Base-by-base conservation (phyloP, 2,888 invertebrate genomes). In the Nymphalis polychloros region DNA sequence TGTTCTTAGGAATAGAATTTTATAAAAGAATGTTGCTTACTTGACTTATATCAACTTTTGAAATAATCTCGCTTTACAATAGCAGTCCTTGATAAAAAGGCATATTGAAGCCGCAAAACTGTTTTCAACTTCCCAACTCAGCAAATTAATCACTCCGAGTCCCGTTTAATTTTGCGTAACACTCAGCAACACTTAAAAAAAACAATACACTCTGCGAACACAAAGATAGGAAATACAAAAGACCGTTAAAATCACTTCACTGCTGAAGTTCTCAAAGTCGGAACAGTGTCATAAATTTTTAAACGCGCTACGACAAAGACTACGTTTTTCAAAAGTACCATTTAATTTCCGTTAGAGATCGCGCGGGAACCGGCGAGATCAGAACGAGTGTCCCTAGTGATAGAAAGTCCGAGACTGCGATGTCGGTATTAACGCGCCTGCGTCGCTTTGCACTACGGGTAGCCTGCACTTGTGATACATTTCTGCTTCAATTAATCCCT, bases 401-500 rank as follows among this genome's bases (percentile, higher is more conserved):
- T 75, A 78, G 86, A 84, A 79, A 79, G 77, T 80, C 78, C 82
- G 78, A 84, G 86, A 92, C 91, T 92, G 91, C 88, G 88, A 88
- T 83, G 80, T 77, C 69, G 75, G 76, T 72, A 74, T 78, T 79
- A 81, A 86, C 74, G 92, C 92, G 92, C 92, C 84, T 90, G 92
- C 92, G 92, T 91, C 85, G 80, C 81, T 84, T 84, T 85, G 84
- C 87, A 87, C 85, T 84, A 86, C 80, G 78, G 79, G 71, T 62
- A 80, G 79, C 82, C 85, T 88, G 90, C 88, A 89, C 88, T 88
- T 83, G 79, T 88, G 88, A 89, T 91, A 91, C 87, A 89, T 89
- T 91, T 89, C 88, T 87, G 87, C 88, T 86, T 89, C 89, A 92
- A 92, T 91, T 92, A 92, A 91, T 91, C 84, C 84, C 80, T 77